These are phyloP conservation scores for Pangasianodon hypophthalmus DNA, from an alignment of 2,113 vertebrate species.

Conservation along the genomic window DNA sequence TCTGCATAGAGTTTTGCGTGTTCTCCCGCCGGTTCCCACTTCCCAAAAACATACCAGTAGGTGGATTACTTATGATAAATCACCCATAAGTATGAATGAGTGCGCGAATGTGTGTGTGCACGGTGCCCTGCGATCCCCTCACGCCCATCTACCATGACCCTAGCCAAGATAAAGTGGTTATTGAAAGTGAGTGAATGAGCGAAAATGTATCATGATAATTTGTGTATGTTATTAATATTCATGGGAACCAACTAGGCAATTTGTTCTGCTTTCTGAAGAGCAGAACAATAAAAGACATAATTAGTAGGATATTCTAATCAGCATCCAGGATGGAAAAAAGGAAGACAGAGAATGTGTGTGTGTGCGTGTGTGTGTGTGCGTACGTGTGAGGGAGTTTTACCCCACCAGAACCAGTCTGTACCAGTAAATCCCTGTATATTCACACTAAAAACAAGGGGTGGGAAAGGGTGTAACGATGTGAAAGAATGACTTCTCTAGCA, in stretches of 20 bases:
- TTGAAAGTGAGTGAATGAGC: background rate
- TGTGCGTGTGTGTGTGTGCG: background rate
- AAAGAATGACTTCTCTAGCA: constrained; percentile 48
- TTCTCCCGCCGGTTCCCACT: background rate
- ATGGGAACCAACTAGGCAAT: background rate
- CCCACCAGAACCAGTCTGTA: constrained; percentile 77
- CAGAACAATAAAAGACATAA: background rate
- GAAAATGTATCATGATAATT: background rate
- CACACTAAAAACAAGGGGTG: constrained; percentile 59
- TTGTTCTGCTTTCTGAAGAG: background rate
- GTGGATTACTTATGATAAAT: background rate
- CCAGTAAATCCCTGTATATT: constrained; percentile 69
- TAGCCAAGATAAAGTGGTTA: background rate
- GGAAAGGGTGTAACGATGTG: constrained; percentile 39
- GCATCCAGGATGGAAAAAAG: background rate
- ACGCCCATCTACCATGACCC: background rate
- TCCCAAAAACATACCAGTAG: background rate
- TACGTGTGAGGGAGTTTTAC: constrained; percentile 30
- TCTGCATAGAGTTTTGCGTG: background rate
- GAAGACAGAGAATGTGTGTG: constrained; percentile 6
- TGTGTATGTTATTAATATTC: background rate
- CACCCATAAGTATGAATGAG: background rate
- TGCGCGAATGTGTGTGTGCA: background rate
- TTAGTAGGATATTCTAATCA: constrained; percentile 5
- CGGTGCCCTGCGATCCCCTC: background rate